Percentiles rank a stretch among this genome's conserved stretches.
Conservation (phyloP, 2,797 vertebrate species). For the Spinus pinus region DNA sequence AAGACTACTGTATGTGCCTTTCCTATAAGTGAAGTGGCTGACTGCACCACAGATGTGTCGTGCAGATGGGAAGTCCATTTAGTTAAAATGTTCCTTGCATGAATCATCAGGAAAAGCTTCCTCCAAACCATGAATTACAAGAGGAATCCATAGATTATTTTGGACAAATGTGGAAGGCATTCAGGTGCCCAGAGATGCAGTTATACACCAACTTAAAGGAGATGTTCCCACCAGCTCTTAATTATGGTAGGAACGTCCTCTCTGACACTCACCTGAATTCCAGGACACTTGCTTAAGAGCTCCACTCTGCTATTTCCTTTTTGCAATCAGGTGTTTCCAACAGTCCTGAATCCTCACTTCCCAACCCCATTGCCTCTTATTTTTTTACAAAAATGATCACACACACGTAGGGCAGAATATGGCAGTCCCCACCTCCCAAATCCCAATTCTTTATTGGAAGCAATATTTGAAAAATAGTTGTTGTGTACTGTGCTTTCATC, state of each 20-base stretch:
- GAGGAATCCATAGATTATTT: not conserved
- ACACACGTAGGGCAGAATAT: not conserved
- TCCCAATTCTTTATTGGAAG: conserved; percentile 31
- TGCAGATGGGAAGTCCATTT: not conserved
- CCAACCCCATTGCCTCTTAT: not conserved
- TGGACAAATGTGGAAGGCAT: not conserved
- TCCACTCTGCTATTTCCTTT: conserved; percentile 17
- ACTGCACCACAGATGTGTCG: not conserved
- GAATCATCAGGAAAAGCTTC: conserved; percentile 1
- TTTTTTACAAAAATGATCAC: not conserved
- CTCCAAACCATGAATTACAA: not conserved
- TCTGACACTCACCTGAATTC: conserved; percentile 58
- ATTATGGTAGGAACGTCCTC: not conserved
- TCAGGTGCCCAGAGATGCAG: not conserved
- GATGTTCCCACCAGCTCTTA: not conserved
- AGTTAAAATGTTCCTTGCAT: not conserved
- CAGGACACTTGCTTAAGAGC: conserved; percentile 32
- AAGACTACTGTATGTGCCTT: not conserved
- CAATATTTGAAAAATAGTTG: conserved; percentile 34
- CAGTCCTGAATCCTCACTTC: not conserved
- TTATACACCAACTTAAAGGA: not conserved
- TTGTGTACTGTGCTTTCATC: conserved; percentile 53
- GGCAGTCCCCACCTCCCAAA: conserved; percentile 16
- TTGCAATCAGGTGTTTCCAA: conserved; percentile 12
- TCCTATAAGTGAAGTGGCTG: not conserved